Base-by-base conservation (phyloP, 2,797 vertebrate genomes). In the Bothrops alternatus region DNA sequence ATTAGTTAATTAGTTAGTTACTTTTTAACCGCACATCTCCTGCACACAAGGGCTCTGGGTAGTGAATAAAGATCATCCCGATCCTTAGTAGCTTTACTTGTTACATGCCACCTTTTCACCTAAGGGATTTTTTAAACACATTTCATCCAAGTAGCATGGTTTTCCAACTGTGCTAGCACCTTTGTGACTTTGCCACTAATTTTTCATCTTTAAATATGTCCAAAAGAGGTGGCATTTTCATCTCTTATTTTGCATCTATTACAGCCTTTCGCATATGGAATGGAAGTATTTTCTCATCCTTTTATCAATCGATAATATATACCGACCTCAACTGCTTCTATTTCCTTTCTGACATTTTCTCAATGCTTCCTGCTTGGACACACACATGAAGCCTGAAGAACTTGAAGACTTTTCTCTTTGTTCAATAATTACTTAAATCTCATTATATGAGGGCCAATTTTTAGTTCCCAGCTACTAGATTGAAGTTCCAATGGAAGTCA, bases 401-500 rank as follows among this genome's bases (percentile, higher is more conserved):
- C 86, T 32, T 90, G 57, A 90, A 53, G 87, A 57, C 86, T 90
- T 58, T 57, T 61, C 25, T 87, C 88, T 50, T 28, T 87, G 47
- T 90, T 26, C 0, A 6, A 61, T 53, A 92, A 55, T 7, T 13
- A 89, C 86, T 89, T 73, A 92, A 91, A 93, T 55, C 73, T 95
- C 88, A 85, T 1, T 55, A 58, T 20, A 28, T 78, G 89, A 95
- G 93, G 50, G 87, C 1, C 37, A 90, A 20, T 88, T 94, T 92
- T 91, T 93, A 94, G 93, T 95, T 93, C 89, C 90, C 92, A 90
- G 87, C 87, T 86, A 95, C 92, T 63, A 93, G 90, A 90, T 32
- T 4, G 60, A 88, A 94, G 92, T 93, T 94, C 89, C 93, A 90
- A 93, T 87, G 92, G 95, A 96, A 94, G 86, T 89, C 85, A 92